These are phyloP conservation scores for Catagonus wagneri DNA, from an alignment of 2,113 vertebrate species.

Conservation along the genomic window DNA sequence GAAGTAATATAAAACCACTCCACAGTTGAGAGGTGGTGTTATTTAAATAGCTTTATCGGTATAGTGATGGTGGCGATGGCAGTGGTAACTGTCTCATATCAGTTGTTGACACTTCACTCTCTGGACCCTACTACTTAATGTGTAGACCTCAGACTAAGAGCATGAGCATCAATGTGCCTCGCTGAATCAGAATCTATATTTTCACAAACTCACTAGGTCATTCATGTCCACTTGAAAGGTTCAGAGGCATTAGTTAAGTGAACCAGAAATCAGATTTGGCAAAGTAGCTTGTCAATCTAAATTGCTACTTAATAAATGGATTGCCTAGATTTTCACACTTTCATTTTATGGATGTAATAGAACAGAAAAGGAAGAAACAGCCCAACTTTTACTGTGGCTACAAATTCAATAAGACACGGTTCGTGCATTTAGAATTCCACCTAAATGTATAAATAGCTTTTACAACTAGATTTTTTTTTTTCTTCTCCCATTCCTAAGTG, in stretches of 20 bases:
- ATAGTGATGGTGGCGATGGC: background rate
- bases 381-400: background rate
- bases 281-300: conserved; percentile 50
- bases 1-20: background rate
- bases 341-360: conserved; percentile 7
- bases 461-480: background rate
- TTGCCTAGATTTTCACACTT: background rate
- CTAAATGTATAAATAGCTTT: background rate
- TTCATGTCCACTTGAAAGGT: background rate
- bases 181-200: background rate
- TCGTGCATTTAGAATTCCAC: conserved; percentile 25
- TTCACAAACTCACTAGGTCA: background rate
- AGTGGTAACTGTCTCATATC: background rate
- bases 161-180: too few species aligned
- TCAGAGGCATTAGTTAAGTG: background rate
- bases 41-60: background rate
- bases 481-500: background rate
- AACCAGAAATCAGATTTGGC: conserved; percentile 47
- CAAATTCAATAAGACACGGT: background rate
- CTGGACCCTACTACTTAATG: background rate
- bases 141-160: background rate
- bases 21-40: background rate
- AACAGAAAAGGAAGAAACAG: conserved; percentile 40
- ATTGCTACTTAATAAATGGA: background rate
- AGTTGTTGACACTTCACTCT: background rate